These are phyloP conservation scores for Actinopyga echinites DNA, from an alignment of 53 echinoderm and acorn worm species.

Conservation along the genomic window DNA sequence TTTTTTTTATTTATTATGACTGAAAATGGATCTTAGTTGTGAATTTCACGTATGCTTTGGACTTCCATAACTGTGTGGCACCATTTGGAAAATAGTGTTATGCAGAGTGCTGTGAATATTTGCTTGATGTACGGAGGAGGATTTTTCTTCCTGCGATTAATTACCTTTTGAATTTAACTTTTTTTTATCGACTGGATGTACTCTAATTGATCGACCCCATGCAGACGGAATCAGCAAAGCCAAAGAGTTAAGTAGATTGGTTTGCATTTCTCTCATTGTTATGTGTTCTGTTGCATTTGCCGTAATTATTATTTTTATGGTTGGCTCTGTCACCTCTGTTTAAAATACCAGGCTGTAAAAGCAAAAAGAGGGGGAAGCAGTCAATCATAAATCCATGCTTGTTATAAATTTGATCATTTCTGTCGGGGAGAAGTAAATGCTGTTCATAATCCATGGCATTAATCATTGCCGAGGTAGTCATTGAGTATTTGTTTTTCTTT, in stretches of 20 bases:
- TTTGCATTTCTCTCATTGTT: no score
- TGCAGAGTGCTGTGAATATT: no score
- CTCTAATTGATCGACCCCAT: slow-evolving; percentile 20
- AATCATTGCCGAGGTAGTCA: neutral
- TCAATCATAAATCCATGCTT: neutral
- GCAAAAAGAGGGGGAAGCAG: neutral
- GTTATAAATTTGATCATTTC: slow-evolving; percentile 17
- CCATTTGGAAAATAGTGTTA: no score
- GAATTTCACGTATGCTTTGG: no score
- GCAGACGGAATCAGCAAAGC: slow-evolving; percentile 30
- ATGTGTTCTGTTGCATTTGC: no score
- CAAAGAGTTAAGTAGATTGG: slow-evolving; percentile 17
- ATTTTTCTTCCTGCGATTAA: no score
- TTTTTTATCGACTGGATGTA: neutral
- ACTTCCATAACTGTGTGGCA: no score
- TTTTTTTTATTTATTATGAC: neutral
- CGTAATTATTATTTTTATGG: no score
- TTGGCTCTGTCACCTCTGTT: no score
- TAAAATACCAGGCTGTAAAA: neutral
- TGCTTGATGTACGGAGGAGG: no score
- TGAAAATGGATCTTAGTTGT: no score
- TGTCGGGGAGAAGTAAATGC: slow-evolving; percentile 18
- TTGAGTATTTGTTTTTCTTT: slow-evolving; percentile 30
- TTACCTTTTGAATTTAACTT: neutral
- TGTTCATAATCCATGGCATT: neutral